Evolutionary conservation across 2,113 vertebrate genomes (phyloP).

Genomic region (Macrotis lagotis): DNA sequence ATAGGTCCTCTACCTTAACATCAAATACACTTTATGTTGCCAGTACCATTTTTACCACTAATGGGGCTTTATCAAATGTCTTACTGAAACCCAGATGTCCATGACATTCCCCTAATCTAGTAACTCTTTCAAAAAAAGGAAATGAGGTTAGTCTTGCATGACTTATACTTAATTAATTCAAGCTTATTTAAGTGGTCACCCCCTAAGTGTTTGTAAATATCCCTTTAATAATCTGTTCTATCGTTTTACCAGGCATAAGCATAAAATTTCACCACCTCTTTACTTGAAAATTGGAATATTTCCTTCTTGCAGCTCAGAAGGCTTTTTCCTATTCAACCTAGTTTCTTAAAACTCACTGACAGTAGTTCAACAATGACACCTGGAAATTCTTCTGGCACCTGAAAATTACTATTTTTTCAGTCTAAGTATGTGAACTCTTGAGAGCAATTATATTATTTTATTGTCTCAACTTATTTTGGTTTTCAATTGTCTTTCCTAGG

Average conservation of each 20-base stretch:
- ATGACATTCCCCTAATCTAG: not conserved
- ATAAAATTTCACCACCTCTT: not conserved
- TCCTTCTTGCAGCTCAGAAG: no score
- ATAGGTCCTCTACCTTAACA: not conserved
- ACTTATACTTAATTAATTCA: not conserved
- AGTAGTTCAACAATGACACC: not conserved
- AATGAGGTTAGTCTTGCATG: conserved; percentile 2
- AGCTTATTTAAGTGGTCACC: not conserved
- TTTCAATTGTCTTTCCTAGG: not conserved
- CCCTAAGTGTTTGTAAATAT: not conserved
- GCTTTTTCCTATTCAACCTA: not conserved
- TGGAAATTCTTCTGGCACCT: not conserved
- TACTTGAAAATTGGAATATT: not conserved
- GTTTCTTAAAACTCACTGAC: not conserved
- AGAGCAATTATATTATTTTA: not conserved
- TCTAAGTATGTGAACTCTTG: not conserved
- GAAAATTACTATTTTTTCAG: not conserved
- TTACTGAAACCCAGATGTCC: not conserved
- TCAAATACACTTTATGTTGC: not conserved
- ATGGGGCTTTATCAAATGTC: not conserved
- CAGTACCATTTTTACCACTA: not conserved
- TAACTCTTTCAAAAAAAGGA: not conserved
- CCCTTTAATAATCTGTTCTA: not conserved
- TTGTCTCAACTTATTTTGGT: not conserved
- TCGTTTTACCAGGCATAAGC: not conserved